Evolutionary conservation across 92 coral and sea anemone species (phyloP).

Genomic region (Scolanthus callimorphus): DNA sequence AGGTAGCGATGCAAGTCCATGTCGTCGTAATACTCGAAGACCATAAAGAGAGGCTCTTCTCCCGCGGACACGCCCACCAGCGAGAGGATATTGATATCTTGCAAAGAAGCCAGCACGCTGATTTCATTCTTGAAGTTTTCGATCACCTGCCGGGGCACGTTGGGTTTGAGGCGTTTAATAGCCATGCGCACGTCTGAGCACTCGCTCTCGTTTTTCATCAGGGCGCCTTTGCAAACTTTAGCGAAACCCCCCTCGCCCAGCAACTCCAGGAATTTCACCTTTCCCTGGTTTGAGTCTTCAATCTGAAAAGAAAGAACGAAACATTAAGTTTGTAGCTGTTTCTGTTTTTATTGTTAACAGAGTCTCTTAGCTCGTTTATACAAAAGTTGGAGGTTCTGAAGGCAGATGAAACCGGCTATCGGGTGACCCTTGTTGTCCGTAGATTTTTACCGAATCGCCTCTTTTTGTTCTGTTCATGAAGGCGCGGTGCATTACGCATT

Average conservation of each 20-base stretch:
- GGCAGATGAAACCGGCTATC: no score
- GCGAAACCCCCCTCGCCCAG: constrained; percentile 90
- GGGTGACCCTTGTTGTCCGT: no score
- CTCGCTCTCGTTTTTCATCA: constrained; percentile 61
- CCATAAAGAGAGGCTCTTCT: constrained; percentile 81
- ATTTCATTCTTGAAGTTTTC: constrained; percentile 78
- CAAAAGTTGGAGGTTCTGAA: no score
- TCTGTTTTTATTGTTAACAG: no score
- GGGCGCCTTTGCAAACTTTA: constrained; percentile 76
- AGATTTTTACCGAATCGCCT: no score
- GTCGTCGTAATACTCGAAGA: constrained; percentile 84
- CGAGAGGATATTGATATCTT: constrained; percentile 81
- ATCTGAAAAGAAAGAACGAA: constrained; percentile 19
- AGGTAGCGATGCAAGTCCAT: constrained; percentile 73
- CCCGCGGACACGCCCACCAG: constrained; percentile 84
- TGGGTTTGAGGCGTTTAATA: constrained; percentile 71
- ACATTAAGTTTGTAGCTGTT: neutral
- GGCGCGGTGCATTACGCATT: no score
- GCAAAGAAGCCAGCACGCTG: constrained; percentile 65
- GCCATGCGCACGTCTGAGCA: constrained; percentile 63
- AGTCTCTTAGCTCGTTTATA: no score
- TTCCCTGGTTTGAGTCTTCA: constrained; percentile 81
- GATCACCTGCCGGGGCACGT: constrained; percentile 53
- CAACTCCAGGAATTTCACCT: constrained; percentile 78
- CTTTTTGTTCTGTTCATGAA: no score